A percentile compares a stretch with the other conserved stretches of the same genome.
phyloP scores from a whole-genome alignment of 2,888 invertebrate genomes.

The Phrixothrix hirtus region DNA sequence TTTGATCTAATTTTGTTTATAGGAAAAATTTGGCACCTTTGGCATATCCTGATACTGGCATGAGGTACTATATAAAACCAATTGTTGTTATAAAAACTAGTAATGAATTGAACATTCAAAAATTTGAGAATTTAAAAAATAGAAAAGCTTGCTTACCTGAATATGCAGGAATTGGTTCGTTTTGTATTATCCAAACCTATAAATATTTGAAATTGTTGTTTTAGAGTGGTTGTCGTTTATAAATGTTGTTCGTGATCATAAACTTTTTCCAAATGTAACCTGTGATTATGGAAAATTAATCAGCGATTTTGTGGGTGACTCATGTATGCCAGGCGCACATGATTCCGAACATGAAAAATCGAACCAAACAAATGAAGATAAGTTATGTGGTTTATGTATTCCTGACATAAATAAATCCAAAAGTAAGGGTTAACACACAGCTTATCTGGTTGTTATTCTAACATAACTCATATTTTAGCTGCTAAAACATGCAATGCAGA shows the following conservation, averaged over 20 bases:
- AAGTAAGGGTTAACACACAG: slow-evolving; percentile 24
- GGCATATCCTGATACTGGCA: slow-evolving; percentile 63
- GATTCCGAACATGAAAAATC: slow-evolving; percentile 57
- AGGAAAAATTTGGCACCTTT: slow-evolving; percentile 63
- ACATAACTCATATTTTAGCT: slow-evolving; percentile 30
- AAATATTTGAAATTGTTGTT: slow-evolving; percentile 25
- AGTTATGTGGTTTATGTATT: slow-evolving; percentile 48
- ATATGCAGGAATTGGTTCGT: slow-evolving; percentile 66
- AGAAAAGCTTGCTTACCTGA: slow-evolving; percentile 69
- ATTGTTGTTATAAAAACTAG: slow-evolving; percentile 57
- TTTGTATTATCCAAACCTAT: background rate
- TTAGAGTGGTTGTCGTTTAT: slow-evolving; percentile 67
- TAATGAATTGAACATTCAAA: slow-evolving; percentile 43
- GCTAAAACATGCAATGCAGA: slow-evolving; percentile 58
- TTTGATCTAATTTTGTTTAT: background rate
- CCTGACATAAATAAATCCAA: slow-evolving; percentile 13
- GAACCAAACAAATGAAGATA: slow-evolving; percentile 38
- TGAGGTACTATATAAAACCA: slow-evolving; percentile 58
- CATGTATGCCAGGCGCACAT: slow-evolving; percentile 66
- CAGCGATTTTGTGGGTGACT: slow-evolving; percentile 61
- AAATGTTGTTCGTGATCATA: slow-evolving; percentile 58
- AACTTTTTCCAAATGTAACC: slow-evolving; percentile 55
- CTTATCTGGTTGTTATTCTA: too few species aligned
- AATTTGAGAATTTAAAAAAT: slow-evolving; percentile 61
- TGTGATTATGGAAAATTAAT: slow-evolving; percentile 64